Base-by-base conservation (phyloP, 2,113 vertebrate genomes). In the Trematocara unimaculatum region DNA sequence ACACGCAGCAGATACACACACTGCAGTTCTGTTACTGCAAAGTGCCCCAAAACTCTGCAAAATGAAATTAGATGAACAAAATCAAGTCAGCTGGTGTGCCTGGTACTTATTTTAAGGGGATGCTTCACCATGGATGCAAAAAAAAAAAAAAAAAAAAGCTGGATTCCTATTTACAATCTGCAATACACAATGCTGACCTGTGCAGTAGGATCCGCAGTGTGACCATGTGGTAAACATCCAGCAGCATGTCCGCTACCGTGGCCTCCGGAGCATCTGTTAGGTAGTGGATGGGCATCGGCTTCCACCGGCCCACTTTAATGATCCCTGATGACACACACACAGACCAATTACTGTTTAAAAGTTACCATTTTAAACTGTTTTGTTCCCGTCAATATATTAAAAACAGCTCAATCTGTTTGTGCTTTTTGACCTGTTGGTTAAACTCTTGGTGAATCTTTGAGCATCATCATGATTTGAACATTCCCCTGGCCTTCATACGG, bases 171-270 rank as follows among this genome's bases (percentile, higher is more conserved):
- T 8, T 1, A 47, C 4, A 3, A 74, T 74, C 23, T 47, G 70
- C 0, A 49, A 31, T 10, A 60, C 13, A 56, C 20, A 38, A 1
- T 0, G 17, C 97, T 92, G 93, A 99, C 98, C 98, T 99, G 96
- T 98, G 98, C 95, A 99, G 96, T 35, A 98, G 98, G 92, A 99
- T 99, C 94, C 97, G 97, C 93, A 99, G 90, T n/a, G 98, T 99
- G 90, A 98, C 98, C 94, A 99, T 98, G 95, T 99, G 98, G 95
- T 98, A 99, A 93, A 99, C 98, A 60, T 99, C 98, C 95, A 98
- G 97, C 87, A 99, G 96, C 98, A 99, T 99, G 95, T 99, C 98
- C 1, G 98, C 98, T 95, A 99, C 98, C 3, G 98, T 99, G 8
- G 98, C 98, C 82, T 99, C 98, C 2, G 98, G 98, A 70, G 97